Conservation (phyloP, 1,140 invertebrate genomes). For the Caenorhabditis elegans region DNA sequence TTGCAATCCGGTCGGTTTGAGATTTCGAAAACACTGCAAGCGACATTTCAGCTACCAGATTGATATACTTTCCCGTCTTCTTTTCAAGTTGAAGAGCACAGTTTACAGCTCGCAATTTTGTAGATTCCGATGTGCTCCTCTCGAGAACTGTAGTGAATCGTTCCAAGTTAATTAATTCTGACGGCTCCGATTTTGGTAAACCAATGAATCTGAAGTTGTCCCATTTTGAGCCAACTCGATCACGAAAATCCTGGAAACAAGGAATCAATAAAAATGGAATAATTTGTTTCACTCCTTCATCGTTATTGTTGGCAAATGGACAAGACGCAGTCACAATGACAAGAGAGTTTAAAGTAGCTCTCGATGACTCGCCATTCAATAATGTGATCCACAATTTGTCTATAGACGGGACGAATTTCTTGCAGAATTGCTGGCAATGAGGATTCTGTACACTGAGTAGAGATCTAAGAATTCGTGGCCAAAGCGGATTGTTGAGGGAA, state of each 20-base stretch:
- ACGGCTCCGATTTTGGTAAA: neutral
- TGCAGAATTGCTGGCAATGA: neutral
- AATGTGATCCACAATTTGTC: neutral
- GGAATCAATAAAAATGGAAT: neutral
- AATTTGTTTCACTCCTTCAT: constrained; percentile 1
- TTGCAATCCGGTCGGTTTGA: neutral
- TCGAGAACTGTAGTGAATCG: neutral
- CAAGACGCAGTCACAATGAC: neutral
- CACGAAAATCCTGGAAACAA: neutral
- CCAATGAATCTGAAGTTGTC: neutral
- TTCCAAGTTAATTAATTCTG: neutral
- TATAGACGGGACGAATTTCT: neutral
- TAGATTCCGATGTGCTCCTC: neutral
- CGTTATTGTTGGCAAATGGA: neutral
- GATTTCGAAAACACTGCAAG: neutral
- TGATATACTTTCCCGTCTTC: neutral
- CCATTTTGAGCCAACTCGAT: neutral
- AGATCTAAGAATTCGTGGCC: neutral
- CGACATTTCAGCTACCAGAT: neutral
- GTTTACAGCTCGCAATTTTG: neutral
- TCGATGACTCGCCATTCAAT: neutral
- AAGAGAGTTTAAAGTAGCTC: neutral
- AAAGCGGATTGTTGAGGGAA: neutral
- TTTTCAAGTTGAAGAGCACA: neutral
- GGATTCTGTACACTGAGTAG: neutral